Percentiles rank a stretch among this genome's conserved stretches.
phyloP scores from a whole-genome alignment of 2,113 vertebrate species.

The Ovibos moschatus region DNA sequence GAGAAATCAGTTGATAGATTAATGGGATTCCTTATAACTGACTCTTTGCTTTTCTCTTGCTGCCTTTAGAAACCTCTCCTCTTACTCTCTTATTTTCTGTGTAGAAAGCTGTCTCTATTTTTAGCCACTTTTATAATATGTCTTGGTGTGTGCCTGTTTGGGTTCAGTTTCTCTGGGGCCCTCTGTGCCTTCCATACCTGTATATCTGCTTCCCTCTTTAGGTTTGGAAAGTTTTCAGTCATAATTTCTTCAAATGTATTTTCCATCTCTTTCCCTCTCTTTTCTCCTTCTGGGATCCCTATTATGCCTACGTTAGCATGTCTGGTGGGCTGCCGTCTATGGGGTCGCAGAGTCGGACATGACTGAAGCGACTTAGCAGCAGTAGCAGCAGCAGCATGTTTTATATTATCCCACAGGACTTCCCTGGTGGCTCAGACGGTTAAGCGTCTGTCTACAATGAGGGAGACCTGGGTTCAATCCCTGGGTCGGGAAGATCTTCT shows the following conservation, averaged over 20 bases:
- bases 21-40: neutral
- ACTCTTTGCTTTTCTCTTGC: neutral
- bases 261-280: neutral
- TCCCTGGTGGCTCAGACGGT: too few species aligned
- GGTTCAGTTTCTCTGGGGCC: neutral
- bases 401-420: neutral
- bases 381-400: neutral
- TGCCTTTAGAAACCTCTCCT: neutral
- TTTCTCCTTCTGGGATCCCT: neutral
- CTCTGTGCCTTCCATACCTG: neutral
- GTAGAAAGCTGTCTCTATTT: neutral
- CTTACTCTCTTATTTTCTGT: neutral
- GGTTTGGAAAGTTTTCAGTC: neutral
- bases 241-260: neutral
- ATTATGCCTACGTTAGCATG: neutral
- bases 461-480: too few species aligned
- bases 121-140: neutral
- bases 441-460: too few species aligned
- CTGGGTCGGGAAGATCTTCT: too few species aligned
- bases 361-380: too few species aligned
- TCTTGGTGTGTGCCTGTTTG: neutral
- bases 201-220: neutral
- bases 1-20: neutral
- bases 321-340: too few species aligned
- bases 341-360: rapidly evolving